Percentiles rank a stretch among this genome's conserved stretches.
These are phyloP conservation scores for Dendrolimus kikuchii DNA, from an alignment of 1,140 invertebrate genomes.

Conservation along the genomic window DNA sequence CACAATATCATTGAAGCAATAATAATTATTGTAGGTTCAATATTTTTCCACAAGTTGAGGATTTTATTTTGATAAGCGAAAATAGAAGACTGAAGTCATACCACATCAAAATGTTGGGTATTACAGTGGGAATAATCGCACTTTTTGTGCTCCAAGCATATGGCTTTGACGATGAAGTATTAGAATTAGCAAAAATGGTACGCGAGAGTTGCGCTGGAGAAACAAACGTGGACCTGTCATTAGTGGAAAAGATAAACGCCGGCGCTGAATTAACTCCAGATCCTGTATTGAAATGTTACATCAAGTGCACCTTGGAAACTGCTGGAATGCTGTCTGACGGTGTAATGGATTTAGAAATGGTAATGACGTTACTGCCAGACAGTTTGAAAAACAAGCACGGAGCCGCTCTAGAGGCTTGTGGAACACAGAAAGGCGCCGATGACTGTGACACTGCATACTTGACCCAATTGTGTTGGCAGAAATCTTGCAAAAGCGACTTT, in stretches of 20 bases:
- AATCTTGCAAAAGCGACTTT: slow-evolving; percentile 41
- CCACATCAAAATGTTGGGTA: too few relatives aligned
- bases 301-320: slow-evolving; percentile 61
- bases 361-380: slow-evolving; percentile 44
- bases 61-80: too few relatives aligned
- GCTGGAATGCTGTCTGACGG: slow-evolving; percentile 55
- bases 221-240: slow-evolving; percentile 34
- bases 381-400: slow-evolving; percentile 35
- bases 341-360: slow-evolving; percentile 46
- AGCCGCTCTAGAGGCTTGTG: slow-evolving; percentile 31
- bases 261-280: slow-evolving; percentile 42
- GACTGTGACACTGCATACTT: slow-evolving; percentile 55
- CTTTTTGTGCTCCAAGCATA: background rate
- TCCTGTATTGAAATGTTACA: slow-evolving; percentile 51
- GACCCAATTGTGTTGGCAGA: slow-evolving; percentile 59
- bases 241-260: slow-evolving; percentile 39
- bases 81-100: too few relatives aligned
- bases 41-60: too few relatives aligned
- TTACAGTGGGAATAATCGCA: too few relatives aligned
- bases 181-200: slow-evolving; percentile 48
- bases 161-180: slow-evolving; percentile 48
- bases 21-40: too few relatives aligned
- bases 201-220: slow-evolving; percentile 47
- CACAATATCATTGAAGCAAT: too few relatives aligned
- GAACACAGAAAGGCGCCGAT: slow-evolving; percentile 42